Percentiles rank a stretch among this genome's conserved stretches.
Evolutionary conservation across 2,888 invertebrate species (phyloP).

Genomic region (Tanytarsus gracilentus): DNA sequence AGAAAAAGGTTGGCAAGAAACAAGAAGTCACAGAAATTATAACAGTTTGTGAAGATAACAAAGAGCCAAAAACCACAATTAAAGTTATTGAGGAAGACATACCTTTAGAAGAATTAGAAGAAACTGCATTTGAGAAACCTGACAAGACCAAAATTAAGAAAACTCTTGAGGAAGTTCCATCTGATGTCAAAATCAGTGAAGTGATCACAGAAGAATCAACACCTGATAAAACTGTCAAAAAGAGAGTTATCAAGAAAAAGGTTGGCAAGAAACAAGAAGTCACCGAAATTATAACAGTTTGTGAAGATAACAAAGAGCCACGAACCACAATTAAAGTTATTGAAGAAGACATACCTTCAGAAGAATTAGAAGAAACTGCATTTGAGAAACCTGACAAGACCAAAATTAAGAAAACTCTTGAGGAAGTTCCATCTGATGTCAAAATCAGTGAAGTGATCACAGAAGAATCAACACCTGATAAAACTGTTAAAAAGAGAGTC

Average conservation of each 20-base stretch:
- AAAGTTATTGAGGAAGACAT: conserved; percentile 32
- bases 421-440: conserved; percentile 40
- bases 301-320: conserved; percentile 37
- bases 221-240: conserved; percentile 33
- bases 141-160: neutral
- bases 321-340: conserved; percentile 35
- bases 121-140: neutral
- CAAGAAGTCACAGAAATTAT: conserved; percentile 41
- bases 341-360: conserved; percentile 30
- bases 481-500: conserved; percentile 36
- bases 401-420: conserved; percentile 30
- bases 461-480: conserved; percentile 35
- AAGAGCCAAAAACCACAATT: conserved; percentile 36
- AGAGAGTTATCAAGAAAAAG: conserved; percentile 39
- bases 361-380: conserved; percentile 29
- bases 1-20: conserved; percentile 38
- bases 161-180: conserved; percentile 38
- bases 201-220: conserved; percentile 26
- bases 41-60: conserved; percentile 38
- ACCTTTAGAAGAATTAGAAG: conserved; percentile 30
- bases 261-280: conserved; percentile 38
- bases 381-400: neutral
- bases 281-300: conserved; percentile 41
- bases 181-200: conserved; percentile 35
- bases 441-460: conserved; percentile 35